Evolutionary conservation across 2,888 invertebrate genomes (phyloP), one percentile per base, ranked within the genome.

Genomic region (Caenorhabditis sulstoni): DNA sequence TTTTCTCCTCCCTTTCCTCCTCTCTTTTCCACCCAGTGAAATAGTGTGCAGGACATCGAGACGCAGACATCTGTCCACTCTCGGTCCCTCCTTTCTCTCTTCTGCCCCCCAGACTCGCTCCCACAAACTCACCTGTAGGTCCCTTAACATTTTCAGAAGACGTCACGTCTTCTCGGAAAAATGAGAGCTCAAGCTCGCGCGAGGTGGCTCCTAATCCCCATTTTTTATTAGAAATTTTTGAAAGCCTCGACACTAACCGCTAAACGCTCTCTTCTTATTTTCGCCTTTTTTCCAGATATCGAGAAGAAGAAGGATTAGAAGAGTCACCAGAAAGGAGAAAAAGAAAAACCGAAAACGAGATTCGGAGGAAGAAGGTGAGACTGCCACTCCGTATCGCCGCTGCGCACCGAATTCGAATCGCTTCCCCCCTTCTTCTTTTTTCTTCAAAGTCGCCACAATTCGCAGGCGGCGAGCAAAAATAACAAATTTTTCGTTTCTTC

Each of bases 1-100:
- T 29, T 29, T 7, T 20, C n/a, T n/a, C n/a, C n/a, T 14, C 45
- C 58, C 20, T 49, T 53, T 23, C 39, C 23, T 62, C 49, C 55
- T 12, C 5, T 18, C 1, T 47, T 49, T 47, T 49, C 16, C 18
- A 35, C 22, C 41, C 23, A 8, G 12, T 0, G 41, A 58, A 41
- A 66, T 12, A 71, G 49, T 61, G 39, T 49, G 55, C 41, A 47
- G 45, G 61, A 70, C 52, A 45, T 35, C 14, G 70, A 70, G 61
- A 61, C 53, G 70, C 70, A 70, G 70, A 67, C 39, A 20, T 39
- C 8, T 39, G 55, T 55, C 55, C 55, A 55, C 20, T 20, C 53
- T 14, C 22, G 20, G n/a, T n/a, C n/a, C n/a, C n/a, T n/a, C n/a
- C n/a, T n/a, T n/a, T n/a, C n/a, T n/a, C n/a, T n/a, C n/a, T n/a